phyloP scores from a whole-genome alignment of 1,140 invertebrate species.

The Polyergus mexicanus region DNA sequence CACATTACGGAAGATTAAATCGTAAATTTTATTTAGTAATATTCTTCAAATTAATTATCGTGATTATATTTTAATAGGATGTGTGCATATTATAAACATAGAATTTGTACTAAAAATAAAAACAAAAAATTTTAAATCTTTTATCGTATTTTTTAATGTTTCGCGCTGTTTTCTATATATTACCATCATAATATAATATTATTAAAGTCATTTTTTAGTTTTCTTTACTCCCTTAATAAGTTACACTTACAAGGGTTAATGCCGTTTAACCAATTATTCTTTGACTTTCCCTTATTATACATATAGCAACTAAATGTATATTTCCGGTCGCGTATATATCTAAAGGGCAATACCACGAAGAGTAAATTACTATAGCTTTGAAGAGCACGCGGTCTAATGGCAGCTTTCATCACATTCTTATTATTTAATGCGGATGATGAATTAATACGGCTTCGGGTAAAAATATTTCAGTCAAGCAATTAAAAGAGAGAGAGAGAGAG shows the following conservation, averaged over 20 bases:
- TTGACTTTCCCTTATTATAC: background rate
- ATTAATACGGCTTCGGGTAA: conserved; percentile 49
- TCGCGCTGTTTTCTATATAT: background rate
- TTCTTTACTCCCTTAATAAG: background rate
- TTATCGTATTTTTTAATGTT: background rate
- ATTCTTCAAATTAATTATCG: background rate
- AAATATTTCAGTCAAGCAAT: conserved; percentile 53
- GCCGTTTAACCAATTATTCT: background rate
- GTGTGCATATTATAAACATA: background rate
- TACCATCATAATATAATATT: conserved; percentile 1
- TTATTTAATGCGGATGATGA: conserved; percentile 55
- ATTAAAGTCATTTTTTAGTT: background rate
- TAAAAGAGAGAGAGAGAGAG: background rate
- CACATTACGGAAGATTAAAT: background rate
- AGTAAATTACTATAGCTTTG: conserved; percentile 20
- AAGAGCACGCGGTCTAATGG: conserved; percentile 29
- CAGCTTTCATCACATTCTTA: conserved; percentile 46
- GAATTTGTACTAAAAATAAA: too few relatives aligned
- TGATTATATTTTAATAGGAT: background rate
- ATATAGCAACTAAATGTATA: background rate
- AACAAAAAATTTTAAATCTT: background rate
- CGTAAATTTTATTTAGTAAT: too few relatives aligned
- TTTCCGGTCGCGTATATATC: conserved; percentile 1
- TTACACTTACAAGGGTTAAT: background rate
- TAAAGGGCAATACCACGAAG: background rate